These are phyloP conservation scores for Agriopis marginaria DNA, from an alignment of 2,888 invertebrate genomes.

Conservation along the genomic window DNA sequence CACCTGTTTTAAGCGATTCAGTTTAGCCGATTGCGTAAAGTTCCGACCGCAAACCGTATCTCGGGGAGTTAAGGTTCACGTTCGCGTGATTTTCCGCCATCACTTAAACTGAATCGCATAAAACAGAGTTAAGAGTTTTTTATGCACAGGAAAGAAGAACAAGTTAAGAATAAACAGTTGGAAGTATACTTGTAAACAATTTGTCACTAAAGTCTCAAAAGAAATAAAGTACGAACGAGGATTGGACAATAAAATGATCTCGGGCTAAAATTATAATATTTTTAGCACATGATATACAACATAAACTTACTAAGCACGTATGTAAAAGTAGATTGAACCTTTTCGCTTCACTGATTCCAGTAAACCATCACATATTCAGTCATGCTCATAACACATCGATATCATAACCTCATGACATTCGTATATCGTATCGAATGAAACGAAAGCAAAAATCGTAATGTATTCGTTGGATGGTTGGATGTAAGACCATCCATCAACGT, in stretches of 20 bases:
- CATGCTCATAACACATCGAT: constrained; percentile 68
- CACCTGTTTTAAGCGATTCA: no score
- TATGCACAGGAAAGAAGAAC: no score
- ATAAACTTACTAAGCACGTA: background rate
- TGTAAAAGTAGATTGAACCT: constrained; percentile 13
- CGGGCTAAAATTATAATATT: background rate
- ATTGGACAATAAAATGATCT: background rate
- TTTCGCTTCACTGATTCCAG: constrained; percentile 39
- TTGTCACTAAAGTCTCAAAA: background rate
- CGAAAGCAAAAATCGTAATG: constrained; percentile 86
- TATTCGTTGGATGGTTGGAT: constrained; percentile 79
- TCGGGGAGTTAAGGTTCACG: no score
- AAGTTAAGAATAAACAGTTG: no score
- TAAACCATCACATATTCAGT: constrained; percentile 42
- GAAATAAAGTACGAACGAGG: no score
- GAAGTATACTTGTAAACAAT: no score
- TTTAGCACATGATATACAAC: background rate
- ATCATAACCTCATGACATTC: constrained; percentile 85
- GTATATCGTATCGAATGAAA: constrained; percentile 83
- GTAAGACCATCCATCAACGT: constrained; percentile 79
- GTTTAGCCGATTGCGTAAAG: no score
- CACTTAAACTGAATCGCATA: no score
- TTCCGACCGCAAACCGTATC: no score
- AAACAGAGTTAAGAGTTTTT: no score
- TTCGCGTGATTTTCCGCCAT: no score